A percentile compares a stretch with the other conserved stretches of the same genome.
phyloP scores from a whole-genome alignment of 37 sponge, comb jelly and placozoan species.

The Geodia barretti region DNA sequence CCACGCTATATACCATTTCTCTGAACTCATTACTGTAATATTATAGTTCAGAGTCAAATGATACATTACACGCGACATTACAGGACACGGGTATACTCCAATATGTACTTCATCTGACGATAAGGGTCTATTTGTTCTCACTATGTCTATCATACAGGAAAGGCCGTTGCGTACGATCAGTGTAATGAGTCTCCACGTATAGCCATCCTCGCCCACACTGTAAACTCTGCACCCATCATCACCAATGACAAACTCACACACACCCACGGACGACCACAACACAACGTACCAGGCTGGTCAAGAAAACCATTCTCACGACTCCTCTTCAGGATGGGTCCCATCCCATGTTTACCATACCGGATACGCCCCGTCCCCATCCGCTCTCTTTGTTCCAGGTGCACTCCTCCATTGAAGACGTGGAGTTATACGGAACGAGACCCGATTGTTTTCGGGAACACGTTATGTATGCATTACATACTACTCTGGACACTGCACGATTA shows the following conservation, averaged over 20 bases:
- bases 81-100: too few relatives aligned
- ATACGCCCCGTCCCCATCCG: background rate
- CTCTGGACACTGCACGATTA: too few relatives aligned
- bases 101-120: too few relatives aligned
- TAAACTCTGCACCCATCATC: too few relatives aligned
- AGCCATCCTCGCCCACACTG: slow-evolving; percentile 88
- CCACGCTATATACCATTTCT: too few relatives aligned
- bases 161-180: too few relatives aligned
- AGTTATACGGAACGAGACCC: slow-evolving; percentile 63
- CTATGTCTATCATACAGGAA: too few relatives aligned
- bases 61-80: too few relatives aligned
- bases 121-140: too few relatives aligned
- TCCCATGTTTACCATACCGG: background rate
- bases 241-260: too few relatives aligned
- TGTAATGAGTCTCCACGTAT: background rate
- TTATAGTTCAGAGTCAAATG: too few relatives aligned
- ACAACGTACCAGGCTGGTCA: slow-evolving; percentile 85
- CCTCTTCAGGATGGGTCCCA: background rate
- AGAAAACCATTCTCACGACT: slow-evolving; percentile 32
- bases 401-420: slow-evolving; percentile 5
- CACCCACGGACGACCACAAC: slow-evolving; percentile 97
- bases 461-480: slow-evolving; percentile 38
- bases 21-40: too few relatives aligned
- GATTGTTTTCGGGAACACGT: slow-evolving; percentile 84
- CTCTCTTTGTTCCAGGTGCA: background rate